Evolutionary conservation across 2,888 invertebrate genomes (phyloP), one percentile per base, ranked within the genome.

Genomic region (Dilophus febrilis): DNA sequence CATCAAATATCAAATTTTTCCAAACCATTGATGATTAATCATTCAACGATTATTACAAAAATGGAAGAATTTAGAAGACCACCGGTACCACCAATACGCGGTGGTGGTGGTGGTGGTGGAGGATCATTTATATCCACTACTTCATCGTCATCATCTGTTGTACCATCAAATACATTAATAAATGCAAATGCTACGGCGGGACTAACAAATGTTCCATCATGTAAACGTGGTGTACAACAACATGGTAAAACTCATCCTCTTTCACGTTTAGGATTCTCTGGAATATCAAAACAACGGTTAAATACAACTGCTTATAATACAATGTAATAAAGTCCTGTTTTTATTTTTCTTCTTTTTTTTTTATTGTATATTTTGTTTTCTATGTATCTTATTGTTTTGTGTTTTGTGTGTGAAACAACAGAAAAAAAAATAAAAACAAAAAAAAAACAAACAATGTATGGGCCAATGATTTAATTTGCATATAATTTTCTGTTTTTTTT

Each of bases 211-310:
- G 46, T 34, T 46, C 48, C 37, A 48, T 46, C 35, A 47, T 51
- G 44, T 45, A 57, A 77, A 56, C 77, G 72, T 51, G 82, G 82
- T 62, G 77, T 82, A 64, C 82, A 84, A 64, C 88, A 90, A 61
- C 88, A 86, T 60, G 90, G 90, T 52, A 86, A 85, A 64, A 87
- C 83, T 54, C 90, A 91, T 71, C 90, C 91, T 49, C 70, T 91
- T 56, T 79, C 87, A 54, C 80, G 81, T 72, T 72, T 91, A 64
- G 79, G 77, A 66, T 70, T 79, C 64, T 74, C 71, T 62, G 79
- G 77, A 66, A 70, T 79, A 64, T 75, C 71, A 62, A 77, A 81
- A 68, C 71, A 73, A 53, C 70, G 71, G 65, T 71, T 72, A 65
- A 81, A 80, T 64, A 79, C 83, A 68, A 58, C 62, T 50, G 81